Base-by-base conservation (phyloP, 2,113 vertebrate genomes). In the Amphiprion percula region DNA sequence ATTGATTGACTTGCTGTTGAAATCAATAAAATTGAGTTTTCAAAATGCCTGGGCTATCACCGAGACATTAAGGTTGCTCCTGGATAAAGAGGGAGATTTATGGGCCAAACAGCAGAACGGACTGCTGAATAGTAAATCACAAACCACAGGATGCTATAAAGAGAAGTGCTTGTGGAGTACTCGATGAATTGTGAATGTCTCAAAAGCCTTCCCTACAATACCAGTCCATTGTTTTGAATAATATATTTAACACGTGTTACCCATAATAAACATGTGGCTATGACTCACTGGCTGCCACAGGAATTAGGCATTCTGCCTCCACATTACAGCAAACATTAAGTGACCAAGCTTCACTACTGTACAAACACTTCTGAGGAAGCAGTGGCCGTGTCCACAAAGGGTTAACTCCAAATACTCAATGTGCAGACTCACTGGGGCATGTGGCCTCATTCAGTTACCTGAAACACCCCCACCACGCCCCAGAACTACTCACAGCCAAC, bases 391-490 rank as follows among this genome's bases (percentile, higher is more conserved):
- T 30, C 44, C 70, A 61, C 15, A 26, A 80, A 70, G 74, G 50
- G 59, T 83, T 88, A 72, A 83, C 52, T 2, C 50, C 55, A 55
- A 58, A 21, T 2, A 66, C 74, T 89, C 67, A 89, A 89, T 91
- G 83, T 47, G 44, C 58, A 91, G 81, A 83, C n/a, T 74, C 86
- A 75, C 65, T 60, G 81, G 86, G 82, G 63, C 82, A 52, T 77
- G 88, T 84, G 90, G 83, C 91, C 88, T 96, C 86, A 85, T 94
- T 95, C 93, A 93, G 90, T 83, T 91, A 94, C 82, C 91, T 84
- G 78, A 84, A 89, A 84, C 85, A 70, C 69, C 82, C 88, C 89
- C 89, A 80, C 15, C 91, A 88, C 92, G 83, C 90, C 86, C 79
- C 74, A 23, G 81, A 90, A 75, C 19, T 84, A 84, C 94, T 92